These are phyloP conservation scores for human DNA, from an alignment of 2,113 vertebrate genomes.

Conservation along the genomic window GRCh38 chr3:1319501-1320000, in stretches of 20 bases:
- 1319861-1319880: not conserved
- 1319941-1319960: not conserved
- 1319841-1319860: not conserved
- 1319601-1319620: not conserved
- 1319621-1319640: not conserved
- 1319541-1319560: not conserved
- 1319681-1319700: not conserved
- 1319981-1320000: not conserved
- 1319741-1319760: not conserved
- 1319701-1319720: not conserved
- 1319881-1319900: not conserved
- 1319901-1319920: not conserved
- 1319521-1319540: not conserved
- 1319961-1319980: not conserved
- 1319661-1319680: not conserved
- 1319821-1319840: not conserved
- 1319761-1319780: not conserved
- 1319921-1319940: fast-evolving
- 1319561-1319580: not conserved
- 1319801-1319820: not conserved
- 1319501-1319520: not conserved
- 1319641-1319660: not conserved
- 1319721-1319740: not conserved
- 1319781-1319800: not conserved
- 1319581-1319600: not conserved